Conservation (phyloP, 2,888 invertebrate genomes). For the Argyresthia albistria region DNA sequence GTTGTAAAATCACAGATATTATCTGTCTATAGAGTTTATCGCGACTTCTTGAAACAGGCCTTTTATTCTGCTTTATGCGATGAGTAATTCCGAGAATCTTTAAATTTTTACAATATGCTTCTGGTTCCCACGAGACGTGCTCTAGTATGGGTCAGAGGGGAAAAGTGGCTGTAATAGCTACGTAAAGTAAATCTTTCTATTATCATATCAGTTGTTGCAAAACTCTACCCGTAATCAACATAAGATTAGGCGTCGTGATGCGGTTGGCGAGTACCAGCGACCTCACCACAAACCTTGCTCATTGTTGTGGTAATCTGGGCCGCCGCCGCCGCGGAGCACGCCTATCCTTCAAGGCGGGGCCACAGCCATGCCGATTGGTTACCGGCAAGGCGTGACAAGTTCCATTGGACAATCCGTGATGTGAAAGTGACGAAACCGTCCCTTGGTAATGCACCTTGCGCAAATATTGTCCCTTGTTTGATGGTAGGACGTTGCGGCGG, state of each 20-base stretch:
- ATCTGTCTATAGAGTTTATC: no score
- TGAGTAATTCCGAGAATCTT: no score
- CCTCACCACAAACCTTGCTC: conserved; percentile 3
- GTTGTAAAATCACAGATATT: no score
- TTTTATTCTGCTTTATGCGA: no score
- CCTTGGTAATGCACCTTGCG: conserved; percentile 48
- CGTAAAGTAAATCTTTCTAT: no score
- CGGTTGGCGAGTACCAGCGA: not conserved
- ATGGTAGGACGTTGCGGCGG: not conserved
- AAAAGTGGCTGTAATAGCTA: no score
- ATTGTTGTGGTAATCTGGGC: conserved; percentile 39
- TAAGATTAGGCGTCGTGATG: not conserved
- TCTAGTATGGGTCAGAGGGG: no score
- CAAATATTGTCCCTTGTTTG: conserved; percentile 20
- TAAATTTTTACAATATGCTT: no score
- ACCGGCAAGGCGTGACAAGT: conserved; percentile 61
- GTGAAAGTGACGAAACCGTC: conserved; percentile 59
- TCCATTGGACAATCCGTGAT: conserved; percentile 60
- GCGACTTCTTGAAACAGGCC: no score
- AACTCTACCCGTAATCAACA: not conserved
- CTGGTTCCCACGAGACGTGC: no score
- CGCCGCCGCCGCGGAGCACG: conserved; percentile 41
- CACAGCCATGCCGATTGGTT: conserved; percentile 56
- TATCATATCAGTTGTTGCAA: not conserved
- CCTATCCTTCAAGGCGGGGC: conserved; percentile 63